phyloP scores from a whole-genome alignment of 2,113 vertebrate species.

The Glaucidium brasilianum region DNA sequence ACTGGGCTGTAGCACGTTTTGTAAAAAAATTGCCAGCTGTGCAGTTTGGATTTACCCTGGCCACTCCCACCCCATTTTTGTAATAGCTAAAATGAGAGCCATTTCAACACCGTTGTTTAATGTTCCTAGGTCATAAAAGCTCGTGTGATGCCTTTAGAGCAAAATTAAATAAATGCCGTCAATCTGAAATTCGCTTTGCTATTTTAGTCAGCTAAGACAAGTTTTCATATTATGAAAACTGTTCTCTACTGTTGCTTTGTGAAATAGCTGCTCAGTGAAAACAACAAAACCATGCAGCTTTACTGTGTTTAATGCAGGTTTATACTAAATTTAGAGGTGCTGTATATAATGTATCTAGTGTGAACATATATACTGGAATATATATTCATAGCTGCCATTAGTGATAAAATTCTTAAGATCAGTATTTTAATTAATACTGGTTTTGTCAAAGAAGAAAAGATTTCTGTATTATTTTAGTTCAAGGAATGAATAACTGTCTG shows the following conservation, averaged over 20 bases:
- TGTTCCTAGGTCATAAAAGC: background rate
- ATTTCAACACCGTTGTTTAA: background rate
- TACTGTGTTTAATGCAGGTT: background rate
- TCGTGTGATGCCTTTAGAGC: background rate
- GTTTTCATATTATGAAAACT: background rate
- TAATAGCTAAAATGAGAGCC: background rate
- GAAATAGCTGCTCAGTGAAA: background rate
- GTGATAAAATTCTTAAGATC: background rate
- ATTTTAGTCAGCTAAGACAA: background rate
- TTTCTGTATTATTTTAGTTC: background rate
- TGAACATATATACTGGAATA: background rate
- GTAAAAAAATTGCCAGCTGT: background rate
- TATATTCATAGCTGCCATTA: background rate
- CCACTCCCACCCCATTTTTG: background rate
- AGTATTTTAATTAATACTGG: background rate
- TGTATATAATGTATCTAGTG: background rate
- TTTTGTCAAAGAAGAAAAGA: background rate
- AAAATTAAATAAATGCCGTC: background rate
- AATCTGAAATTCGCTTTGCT: background rate
- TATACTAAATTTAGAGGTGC: background rate
- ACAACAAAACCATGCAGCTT: background rate
- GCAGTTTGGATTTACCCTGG: background rate
- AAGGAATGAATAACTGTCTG: background rate
- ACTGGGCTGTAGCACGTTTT: background rate
- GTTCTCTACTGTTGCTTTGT: background rate